A percentile compares a stretch with the other conserved stretches of the same genome.
Conservation (phyloP, 2,113 vertebrate species). For the Ophiodon elongatus region DNA sequence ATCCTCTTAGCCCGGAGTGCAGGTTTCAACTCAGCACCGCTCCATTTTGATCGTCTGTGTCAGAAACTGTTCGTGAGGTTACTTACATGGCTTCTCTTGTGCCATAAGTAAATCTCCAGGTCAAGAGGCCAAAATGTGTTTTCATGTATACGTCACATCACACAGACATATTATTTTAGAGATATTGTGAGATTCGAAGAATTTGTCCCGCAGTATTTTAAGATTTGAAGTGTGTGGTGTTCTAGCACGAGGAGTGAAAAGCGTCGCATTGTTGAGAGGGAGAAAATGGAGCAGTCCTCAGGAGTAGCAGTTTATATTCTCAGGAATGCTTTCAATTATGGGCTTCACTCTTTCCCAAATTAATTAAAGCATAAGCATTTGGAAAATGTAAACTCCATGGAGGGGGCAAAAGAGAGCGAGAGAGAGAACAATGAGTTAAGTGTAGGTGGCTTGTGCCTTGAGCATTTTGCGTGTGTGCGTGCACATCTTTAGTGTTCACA, state of each 20-base stretch:
- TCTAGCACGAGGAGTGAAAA: not conserved
- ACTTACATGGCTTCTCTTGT: slow-evolving; percentile 26
- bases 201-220: not conserved
- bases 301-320: slow-evolving; percentile 56
- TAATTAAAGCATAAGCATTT: slow-evolving; percentile 73
- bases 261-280: slow-evolving; percentile 5
- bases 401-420: slow-evolving; percentile 31
- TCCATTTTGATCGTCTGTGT: slow-evolving; percentile 49
- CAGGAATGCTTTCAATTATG: slow-evolving; percentile 70
- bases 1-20: slow-evolving; percentile 72
- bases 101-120: slow-evolving; percentile 4
- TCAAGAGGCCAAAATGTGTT: not conserved
- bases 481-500: slow-evolving; percentile 22
- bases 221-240: not conserved
- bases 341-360: slow-evolving; percentile 51
- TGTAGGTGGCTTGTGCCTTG: slow-evolving; percentile 55
- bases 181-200: not conserved
- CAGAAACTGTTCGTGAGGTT: slow-evolving; percentile 19
- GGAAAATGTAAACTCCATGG: slow-evolving; percentile 61
- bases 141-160: slow-evolving; percentile 11
- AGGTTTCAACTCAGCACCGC: slow-evolving; percentile 56
- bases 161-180: not conserved
- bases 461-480: slow-evolving; percentile 32
- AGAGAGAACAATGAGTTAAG: slow-evolving; percentile 53
- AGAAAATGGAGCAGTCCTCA: slow-evolving; percentile 59